Conservation (phyloP, 1,140 invertebrate genomes). For the Trigoniulus corallinus region DNA sequence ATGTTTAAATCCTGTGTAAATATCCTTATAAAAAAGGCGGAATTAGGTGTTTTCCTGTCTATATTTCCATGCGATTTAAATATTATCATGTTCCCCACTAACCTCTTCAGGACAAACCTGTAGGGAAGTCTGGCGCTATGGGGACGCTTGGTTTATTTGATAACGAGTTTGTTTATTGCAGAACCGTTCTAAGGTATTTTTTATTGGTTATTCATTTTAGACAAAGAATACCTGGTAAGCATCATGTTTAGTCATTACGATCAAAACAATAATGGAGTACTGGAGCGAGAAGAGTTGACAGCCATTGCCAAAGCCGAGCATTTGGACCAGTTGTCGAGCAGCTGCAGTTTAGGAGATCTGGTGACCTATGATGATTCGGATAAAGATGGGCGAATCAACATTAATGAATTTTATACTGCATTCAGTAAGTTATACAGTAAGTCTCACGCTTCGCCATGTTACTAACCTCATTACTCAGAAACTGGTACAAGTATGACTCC, state of each 20-base stretch:
- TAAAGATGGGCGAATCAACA: constrained; percentile 43
- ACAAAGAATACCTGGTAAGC: constrained; percentile 52
- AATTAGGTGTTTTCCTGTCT: too few relatives aligned
- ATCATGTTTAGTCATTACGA: constrained; percentile 66
- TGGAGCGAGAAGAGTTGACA: constrained; percentile 47
- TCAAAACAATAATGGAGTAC: constrained; percentile 46
- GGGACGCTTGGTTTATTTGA: too few relatives aligned
- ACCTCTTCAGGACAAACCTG: too few relatives aligned
- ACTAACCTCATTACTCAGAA: not conserved
- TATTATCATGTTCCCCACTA: too few relatives aligned
- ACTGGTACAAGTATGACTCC: not conserved
- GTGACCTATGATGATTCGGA: constrained; percentile 50
- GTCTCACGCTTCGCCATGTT: constrained; percentile 17
- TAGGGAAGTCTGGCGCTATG: too few relatives aligned
- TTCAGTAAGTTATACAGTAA: constrained; percentile 60
- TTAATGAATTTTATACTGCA: constrained; percentile 57
- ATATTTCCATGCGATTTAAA: too few relatives aligned
- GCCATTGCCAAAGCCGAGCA: constrained; percentile 44
- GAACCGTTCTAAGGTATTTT: not conserved
- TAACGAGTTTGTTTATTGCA: too few relatives aligned
- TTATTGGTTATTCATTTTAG: constrained; percentile 18
- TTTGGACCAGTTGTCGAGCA: constrained; percentile 41
- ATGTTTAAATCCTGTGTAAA: too few relatives aligned
- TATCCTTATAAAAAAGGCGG: too few relatives aligned
- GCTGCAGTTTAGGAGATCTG: constrained; percentile 50